A percentile compares a stretch with the other conserved stretches of the same genome.
Evolutionary conservation across 2,113 vertebrate genomes (phyloP).

Genomic region (Pardalotus punctatus): DNA sequence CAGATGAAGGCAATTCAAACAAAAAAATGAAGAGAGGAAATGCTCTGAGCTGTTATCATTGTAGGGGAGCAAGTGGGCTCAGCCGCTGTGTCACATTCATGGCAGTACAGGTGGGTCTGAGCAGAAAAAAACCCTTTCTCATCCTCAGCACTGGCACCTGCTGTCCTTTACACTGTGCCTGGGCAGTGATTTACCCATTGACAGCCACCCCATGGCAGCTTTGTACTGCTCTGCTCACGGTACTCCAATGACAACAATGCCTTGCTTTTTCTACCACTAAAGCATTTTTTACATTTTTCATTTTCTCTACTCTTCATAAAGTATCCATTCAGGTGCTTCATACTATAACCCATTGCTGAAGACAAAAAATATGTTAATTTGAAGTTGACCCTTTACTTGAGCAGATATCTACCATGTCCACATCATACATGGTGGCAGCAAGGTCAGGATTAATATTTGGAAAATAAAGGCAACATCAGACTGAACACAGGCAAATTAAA

Average conservation of each 20-base stretch:
- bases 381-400: not conserved
- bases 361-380: not conserved
- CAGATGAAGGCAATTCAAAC: not conserved
- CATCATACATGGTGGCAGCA: not conserved
- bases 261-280: not conserved
- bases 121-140: not conserved
- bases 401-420: not conserved
- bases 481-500: not conserved
- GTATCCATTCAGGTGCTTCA: not conserved
- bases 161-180: not conserved
- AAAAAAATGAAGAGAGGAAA: not conserved
- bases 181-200: not conserved
- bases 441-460: not conserved
- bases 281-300: not conserved
- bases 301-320: not conserved
- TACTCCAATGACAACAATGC: not conserved
- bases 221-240: not conserved
- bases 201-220: not conserved
- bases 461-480: not conserved
- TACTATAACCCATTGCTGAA: not conserved
- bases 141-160: not conserved
- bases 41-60: not conserved
- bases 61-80: too few species aligned
- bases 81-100: accelerated
- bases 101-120: not conserved